phyloP scores from a whole-genome alignment of 2,888 invertebrate species.

The Crematogaster levior region DNA sequence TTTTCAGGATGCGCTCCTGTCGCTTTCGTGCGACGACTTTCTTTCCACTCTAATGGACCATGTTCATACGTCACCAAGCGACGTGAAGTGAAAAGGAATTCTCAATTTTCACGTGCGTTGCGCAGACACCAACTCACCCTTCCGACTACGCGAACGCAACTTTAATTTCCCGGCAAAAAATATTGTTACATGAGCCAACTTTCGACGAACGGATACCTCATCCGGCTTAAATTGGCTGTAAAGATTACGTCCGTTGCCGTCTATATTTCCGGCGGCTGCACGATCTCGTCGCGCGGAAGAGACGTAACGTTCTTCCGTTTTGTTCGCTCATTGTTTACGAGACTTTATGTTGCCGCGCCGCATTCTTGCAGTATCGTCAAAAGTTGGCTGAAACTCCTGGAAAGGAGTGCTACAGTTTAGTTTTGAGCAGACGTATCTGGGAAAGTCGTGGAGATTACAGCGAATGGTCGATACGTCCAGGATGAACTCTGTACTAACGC shows the following conservation, averaged over 20 bases:
- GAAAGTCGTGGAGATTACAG: background rate
- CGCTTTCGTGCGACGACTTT: background rate
- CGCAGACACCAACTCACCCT: background rate
- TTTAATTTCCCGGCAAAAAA: constrained; percentile 41
- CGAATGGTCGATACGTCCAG: background rate
- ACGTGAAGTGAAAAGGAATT: constrained; percentile 56
- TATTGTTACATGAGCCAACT: constrained; percentile 43
- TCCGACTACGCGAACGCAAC: constrained; percentile 4
- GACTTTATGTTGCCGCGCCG: background rate
- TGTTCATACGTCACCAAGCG: constrained; percentile 46
- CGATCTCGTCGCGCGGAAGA: background rate
- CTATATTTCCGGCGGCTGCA: constrained; percentile 21
- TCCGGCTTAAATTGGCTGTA: constrained; percentile 46
- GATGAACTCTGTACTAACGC: background rate
- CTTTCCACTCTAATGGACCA: constrained; percentile 32
- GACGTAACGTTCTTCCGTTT: constrained; percentile 2
- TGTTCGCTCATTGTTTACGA: constrained; percentile 33
- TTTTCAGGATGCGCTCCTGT: constrained; percentile 9
- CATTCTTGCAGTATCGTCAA: constrained; percentile 3
- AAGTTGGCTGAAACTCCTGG: constrained; percentile 20
- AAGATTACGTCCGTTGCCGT: constrained; percentile 30
- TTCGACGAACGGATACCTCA: constrained; percentile 23
- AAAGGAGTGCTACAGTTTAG: background rate
- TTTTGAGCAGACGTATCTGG: background rate
- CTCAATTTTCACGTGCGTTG: constrained; percentile 6